Evolutionary conservation across 2,888 invertebrate genomes (phyloP).

Genomic region (Synergus umbraculus): DNA sequence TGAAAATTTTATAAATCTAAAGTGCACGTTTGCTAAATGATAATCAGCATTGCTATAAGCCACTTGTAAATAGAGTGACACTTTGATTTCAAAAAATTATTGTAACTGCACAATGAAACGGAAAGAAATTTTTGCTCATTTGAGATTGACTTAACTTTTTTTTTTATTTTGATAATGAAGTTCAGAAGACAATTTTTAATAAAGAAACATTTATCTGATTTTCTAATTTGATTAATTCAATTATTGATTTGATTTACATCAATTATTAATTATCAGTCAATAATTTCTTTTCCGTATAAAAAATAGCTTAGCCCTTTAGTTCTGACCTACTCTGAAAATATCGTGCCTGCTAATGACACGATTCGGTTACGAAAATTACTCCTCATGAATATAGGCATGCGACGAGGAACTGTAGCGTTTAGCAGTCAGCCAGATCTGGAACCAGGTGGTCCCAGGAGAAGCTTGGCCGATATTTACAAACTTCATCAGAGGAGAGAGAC

Average conservation of each 20-base stretch:
- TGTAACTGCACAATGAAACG: not conserved
- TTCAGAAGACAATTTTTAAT: too few relatives aligned
- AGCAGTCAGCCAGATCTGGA: constrained; percentile 75
- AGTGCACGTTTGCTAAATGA: not conserved
- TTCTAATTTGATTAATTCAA: not conserved
- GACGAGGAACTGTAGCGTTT: constrained; percentile 76
- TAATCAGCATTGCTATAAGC: not conserved
- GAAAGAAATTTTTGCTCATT: not conserved
- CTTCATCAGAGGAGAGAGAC: constrained; percentile 71
- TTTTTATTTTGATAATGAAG: too few relatives aligned
- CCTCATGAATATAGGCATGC: constrained; percentile 70
- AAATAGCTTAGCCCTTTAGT: constrained; percentile 2
- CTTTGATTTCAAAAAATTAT: not conserved
- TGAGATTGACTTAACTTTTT: not conserved
- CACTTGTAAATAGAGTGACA: not conserved
- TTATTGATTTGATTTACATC: not conserved
- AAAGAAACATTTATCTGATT: too few relatives aligned
- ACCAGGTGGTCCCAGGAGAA: constrained; percentile 69
- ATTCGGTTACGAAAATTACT: constrained; percentile 42
- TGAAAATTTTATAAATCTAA: not conserved
- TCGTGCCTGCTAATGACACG: constrained; percentile 32
- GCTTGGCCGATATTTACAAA: constrained; percentile 73
- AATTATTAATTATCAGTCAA: not conserved
- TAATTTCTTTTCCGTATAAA: not conserved
- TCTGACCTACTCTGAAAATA: constrained; percentile 38